Evolutionary conservation across 1,140 invertebrate genomes (phyloP), one percentile per base, ranked within the genome.

Genomic region (Papilio glaucus): DNA sequence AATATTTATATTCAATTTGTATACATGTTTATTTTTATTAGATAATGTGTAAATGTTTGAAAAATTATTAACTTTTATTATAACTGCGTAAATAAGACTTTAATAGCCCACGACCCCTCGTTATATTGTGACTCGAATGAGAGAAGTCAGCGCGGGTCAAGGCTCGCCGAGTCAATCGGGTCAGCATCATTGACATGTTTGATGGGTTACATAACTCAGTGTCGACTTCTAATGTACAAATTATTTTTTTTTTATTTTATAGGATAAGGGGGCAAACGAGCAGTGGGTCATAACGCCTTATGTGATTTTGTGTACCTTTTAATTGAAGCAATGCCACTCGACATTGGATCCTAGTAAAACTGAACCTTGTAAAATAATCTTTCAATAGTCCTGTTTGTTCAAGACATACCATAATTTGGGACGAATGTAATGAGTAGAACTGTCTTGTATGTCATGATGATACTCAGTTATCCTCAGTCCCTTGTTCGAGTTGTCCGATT

Each of bases 131-230:
- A 45, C 63, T 45, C 39, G 41, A 67, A 67, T 67, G 12, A 68
- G 18, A 26, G 63, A 45, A 68, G 39, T 68, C 39, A 68, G 8
- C 0, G 24, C 24, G 63, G 63, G 39, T 68, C 39, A 68, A 68
- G 63, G 63, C 41, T 21, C 10, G 7, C 37, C 37, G 12, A 45
- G 63, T 42, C 63, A 29, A 68, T 45, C 21, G 63, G 38, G 37
- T 67, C 63, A 24, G 9, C 12, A 68, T 68, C 63, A 68, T 68
- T 68, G 63, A 68, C 39, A 68, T 45, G 29, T 68, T 45, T 68
- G 63, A 68, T 29, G 21, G 18, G 21, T 68, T 42, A 45, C 29
- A 68, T 68, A 68, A 65, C 2, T 29, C 33, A 65, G 15, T 41
- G 62, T 65, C 18, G n/a, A 21, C 12, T 15, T 37, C 15, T 41